Conservation (phyloP, 2,113 vertebrate genomes). For the Oceanites oceanicus region DNA sequence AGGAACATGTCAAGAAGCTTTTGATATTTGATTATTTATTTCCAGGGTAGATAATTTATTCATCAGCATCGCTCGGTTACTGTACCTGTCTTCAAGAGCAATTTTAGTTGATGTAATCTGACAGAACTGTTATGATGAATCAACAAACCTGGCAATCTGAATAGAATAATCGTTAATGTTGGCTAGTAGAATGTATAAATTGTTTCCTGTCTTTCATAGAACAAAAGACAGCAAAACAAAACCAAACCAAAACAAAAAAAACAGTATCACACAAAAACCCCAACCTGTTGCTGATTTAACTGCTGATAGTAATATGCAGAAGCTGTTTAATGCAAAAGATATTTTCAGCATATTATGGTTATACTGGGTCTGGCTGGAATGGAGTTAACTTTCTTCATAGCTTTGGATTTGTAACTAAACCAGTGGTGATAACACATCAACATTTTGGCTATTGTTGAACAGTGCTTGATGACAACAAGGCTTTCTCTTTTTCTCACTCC, state of each 20-base stretch:
- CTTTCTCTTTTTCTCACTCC: neutral
- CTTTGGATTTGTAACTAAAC: neutral
- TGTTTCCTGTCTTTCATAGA: neutral
- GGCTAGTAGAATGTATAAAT: neutral
- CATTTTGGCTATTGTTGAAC: rapidly evolving
- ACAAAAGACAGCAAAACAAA: neutral
- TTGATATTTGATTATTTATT: conserved; percentile 27
- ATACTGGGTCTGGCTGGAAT: neutral
- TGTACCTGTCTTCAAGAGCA: neutral
- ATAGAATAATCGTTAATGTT: neutral
- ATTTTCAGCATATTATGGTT: neutral
- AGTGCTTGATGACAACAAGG: rapidly evolving
- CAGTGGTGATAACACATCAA: neutral
- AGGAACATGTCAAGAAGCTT: neutral
- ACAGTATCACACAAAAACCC: rapidly evolving
- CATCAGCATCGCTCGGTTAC: neutral
- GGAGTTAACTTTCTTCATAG: neutral
- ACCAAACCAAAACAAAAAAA: neutral
- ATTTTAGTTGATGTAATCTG: conserved; percentile 15
- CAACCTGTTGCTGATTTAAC: neutral
- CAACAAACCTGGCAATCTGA: neutral
- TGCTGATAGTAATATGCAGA: neutral
- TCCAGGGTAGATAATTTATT: conserved; percentile 7
- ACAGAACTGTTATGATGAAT: neutral
- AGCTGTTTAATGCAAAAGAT: neutral